Base-by-base conservation (phyloP, 2,888 invertebrate genomes). In the Heliconius cydno region DNA sequence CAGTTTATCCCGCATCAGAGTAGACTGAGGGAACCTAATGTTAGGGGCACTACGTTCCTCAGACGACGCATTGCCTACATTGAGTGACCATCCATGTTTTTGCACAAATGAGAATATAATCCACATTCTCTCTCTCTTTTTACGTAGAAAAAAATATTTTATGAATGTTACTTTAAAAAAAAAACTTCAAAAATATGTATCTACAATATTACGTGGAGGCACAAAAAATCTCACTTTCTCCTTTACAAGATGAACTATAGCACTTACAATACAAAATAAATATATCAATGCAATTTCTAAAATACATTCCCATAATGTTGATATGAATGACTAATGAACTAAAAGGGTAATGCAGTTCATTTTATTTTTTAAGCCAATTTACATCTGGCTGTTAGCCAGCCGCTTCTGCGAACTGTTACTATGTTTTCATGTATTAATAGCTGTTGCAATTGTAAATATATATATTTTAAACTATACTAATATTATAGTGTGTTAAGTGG, bases 301-400 rank as follows among this genome's bases (percentile, higher is more conserved):
- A 41, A 65, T 25, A 30, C 25, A 65, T 46, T 41, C 28, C 46
- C 46, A 66, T 75, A 75, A 75, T 22, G 19, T 38, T 71, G 52
- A 74, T 63, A 81, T 82, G 83, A 84, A 81, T 82, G 83, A 84
- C 66, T 82, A 83, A 83, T 80, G 78, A 76, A 76, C 75, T 82
- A 80, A 80, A 82, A 70, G 25, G 19, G 81, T 76, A 70, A 28
- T 34, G 78, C 79, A 74, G 74, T 84, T 80, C 65, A 81, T 83
- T 77, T 81, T 82, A 81, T 80, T 82, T 79, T 82, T 80, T 83
- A 80, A 76, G 72, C 77, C 67, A 78, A 81, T 81, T 77, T 73
- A 70, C 46, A 65, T 41, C 74, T 82, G 82, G 82, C 76, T 46
- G 34, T 9, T 3, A n/a, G 82, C 82, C 82, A 78, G 68, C 52